phyloP scores from a whole-genome alignment of 2,797 vertebrate genomes.

The Oryzias dopingdopingensis region DNA sequence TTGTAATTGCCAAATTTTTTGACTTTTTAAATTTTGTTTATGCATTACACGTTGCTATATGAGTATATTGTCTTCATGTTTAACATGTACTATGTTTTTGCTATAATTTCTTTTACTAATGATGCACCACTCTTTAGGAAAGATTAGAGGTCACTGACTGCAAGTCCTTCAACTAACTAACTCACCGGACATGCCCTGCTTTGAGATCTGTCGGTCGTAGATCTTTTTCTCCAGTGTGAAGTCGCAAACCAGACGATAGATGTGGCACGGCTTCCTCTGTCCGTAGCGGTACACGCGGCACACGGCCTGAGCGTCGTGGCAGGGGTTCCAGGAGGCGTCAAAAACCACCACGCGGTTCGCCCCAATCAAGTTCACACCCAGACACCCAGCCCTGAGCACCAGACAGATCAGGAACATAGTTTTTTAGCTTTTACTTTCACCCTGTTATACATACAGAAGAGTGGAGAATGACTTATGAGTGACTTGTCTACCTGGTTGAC shows the following conservation, averaged over 20 bases:
- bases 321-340: constrained; percentile 98
- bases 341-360: constrained; percentile 97
- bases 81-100: no score
- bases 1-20: no score
- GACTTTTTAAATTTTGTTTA: no score
- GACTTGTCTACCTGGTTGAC: constrained; percentile 87
- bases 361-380: constrained; percentile 95
- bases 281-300: constrained; percentile 96
- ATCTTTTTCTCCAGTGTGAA: constrained; percentile 98
- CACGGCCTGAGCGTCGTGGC: constrained; percentile 95
- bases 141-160: not conserved
- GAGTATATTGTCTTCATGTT: no score
- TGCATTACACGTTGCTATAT: no score
- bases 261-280: constrained; percentile 91
- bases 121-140: not conserved
- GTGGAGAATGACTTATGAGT: no score
- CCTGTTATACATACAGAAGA: not conserved
- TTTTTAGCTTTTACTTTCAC: not conserved
- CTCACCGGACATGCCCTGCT: constrained; percentile 97
- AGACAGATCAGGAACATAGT: not conserved
- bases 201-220: constrained; percentile 97
- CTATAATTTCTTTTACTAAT: no score
- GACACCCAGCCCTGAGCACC: constrained; percentile 84
- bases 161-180: not conserved
- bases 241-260: constrained; percentile 95